A percentile compares a stretch with the other conserved stretches of the same genome.
These are phyloP conservation scores for Cnemophilus loriae DNA, from an alignment of 2,113 vertebrate genomes.

Conservation along the genomic window DNA sequence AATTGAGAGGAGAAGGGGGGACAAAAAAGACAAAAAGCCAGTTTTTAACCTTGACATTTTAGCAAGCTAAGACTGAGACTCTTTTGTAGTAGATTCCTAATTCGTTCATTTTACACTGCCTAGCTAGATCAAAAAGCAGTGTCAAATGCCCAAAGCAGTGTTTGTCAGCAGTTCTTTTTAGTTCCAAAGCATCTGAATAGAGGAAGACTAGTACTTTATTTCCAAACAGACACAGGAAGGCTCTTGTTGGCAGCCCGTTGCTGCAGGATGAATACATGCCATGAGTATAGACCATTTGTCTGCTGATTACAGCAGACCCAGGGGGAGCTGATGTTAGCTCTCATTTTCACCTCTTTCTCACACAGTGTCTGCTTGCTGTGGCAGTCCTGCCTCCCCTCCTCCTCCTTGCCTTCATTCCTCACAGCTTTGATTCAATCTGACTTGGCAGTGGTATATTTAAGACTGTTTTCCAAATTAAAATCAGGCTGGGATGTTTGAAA, in stretches of 20 bases:
- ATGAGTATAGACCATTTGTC: conserved; percentile 67
- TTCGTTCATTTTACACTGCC: conserved; percentile 73
- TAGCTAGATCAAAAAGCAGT: conserved; percentile 72
- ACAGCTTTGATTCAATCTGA: conserved; percentile 2
- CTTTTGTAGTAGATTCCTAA: conserved; percentile 69
- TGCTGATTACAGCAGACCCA: conserved; percentile 69
- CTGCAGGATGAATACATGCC: conserved; percentile 69
- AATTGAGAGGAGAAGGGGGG: background rate
- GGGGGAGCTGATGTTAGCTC: conserved; percentile 72
- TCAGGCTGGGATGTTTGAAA: conserved; percentile 53
- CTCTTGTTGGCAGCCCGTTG: conserved; percentile 66
- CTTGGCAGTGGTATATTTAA: conserved; percentile 53
- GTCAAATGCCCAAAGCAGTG: conserved; percentile 74
- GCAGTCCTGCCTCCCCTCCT: conserved; percentile 19
- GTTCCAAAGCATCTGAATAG: conserved; percentile 66
- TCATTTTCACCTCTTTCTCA: conserved; percentile 70
- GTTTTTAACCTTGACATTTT: conserved; percentile 12
- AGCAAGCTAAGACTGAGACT: conserved; percentile 19
- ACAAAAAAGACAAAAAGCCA: background rate
- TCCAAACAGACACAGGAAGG: conserved; percentile 64
- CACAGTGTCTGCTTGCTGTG: conserved; percentile 36
- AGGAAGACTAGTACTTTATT: conserved; percentile 62
- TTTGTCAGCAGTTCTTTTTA: conserved; percentile 73
- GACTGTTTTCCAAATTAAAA: conserved; percentile 66
- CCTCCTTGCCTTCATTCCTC: background rate